Conservation (phyloP, 2,113 vertebrate species). For the Peromyscus leucopus region DNA sequence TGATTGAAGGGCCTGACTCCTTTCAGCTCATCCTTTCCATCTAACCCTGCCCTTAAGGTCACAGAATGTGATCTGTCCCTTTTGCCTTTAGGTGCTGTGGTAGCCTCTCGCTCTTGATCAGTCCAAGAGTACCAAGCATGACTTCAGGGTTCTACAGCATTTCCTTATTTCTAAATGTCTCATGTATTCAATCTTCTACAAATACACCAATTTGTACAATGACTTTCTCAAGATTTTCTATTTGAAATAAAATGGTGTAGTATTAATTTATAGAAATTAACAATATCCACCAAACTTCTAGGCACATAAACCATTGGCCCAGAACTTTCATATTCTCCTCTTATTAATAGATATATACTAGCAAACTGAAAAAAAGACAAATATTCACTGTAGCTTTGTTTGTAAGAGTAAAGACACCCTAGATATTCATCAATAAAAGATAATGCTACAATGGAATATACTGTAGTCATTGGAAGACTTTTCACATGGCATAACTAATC, state of each 20-base stretch:
- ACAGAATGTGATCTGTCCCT: neutral
- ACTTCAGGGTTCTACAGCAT: neutral
- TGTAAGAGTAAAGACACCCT: neutral
- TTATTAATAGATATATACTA: neutral
- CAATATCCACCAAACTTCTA: neutral
- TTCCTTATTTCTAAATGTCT: neutral
- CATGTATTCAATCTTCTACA: neutral
- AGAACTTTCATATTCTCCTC: neutral
- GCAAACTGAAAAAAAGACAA: neutral
- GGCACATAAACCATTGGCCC: neutral
- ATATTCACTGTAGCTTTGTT: neutral
- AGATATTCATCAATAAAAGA: neutral
- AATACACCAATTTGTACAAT: neutral
- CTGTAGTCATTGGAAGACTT: slow-evolving; percentile 30
- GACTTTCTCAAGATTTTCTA: neutral
- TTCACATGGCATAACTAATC: neutral
- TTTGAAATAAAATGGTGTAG: neutral
- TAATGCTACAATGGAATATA: neutral
- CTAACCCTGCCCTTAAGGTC: neutral
- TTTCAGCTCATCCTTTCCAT: neutral
- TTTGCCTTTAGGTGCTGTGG: neutral
- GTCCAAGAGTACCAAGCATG: neutral
- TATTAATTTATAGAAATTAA: neutral
- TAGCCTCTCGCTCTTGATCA: neutral
- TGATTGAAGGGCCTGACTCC: neutral